These are phyloP conservation scores for Agrilus planipennis DNA, from an alignment of 1,140 invertebrate species.

Conservation along the genomic window DNA sequence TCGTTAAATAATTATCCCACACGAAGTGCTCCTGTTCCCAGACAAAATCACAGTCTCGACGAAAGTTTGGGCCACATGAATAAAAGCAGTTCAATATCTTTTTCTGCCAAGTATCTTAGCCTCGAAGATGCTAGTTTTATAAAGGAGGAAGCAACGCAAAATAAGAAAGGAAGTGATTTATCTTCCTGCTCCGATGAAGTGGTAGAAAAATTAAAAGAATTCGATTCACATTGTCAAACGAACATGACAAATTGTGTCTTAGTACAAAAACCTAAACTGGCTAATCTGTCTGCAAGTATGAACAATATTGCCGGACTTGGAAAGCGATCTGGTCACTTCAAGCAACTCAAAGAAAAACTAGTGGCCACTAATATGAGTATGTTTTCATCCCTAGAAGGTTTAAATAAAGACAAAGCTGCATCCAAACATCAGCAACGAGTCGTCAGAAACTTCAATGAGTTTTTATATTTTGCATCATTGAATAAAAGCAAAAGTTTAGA, in stretches of 20 bases:
- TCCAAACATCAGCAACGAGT: slow-evolving; percentile 37
- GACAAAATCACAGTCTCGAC: slow-evolving; percentile 55
- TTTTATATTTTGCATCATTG: slow-evolving; percentile 59
- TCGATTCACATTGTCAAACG: too few relatives aligned
- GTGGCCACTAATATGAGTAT: slow-evolving; percentile 34
- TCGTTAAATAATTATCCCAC: slow-evolving; percentile 43
- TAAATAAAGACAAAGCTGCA: slow-evolving; percentile 33
- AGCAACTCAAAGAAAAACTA: slow-evolving; percentile 41
- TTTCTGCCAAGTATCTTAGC: slow-evolving; percentile 52
- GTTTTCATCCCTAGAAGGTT: slow-evolving; percentile 42
- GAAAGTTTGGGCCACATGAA: slow-evolving; percentile 51
- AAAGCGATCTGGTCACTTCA: slow-evolving; percentile 37
- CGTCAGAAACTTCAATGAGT: slow-evolving; percentile 75
- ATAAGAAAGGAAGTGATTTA: too few relatives aligned
- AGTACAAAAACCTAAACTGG: too few relatives aligned
- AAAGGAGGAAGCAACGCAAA: too few relatives aligned
- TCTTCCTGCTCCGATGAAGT: too few relatives aligned
- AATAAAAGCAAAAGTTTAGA: slow-evolving; percentile 43
- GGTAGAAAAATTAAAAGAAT: too few relatives aligned
- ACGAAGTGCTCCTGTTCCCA: slow-evolving; percentile 36
- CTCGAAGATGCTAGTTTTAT: slow-evolving; percentile 44
- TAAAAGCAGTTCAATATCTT: too few relatives aligned
- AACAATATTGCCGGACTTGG: slow-evolving; percentile 28
- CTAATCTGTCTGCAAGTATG: slow-evolving; percentile 32
- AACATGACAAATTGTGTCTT: too few relatives aligned